Evolutionary conservation across 1,140 invertebrate genomes (phyloP).

Genomic region (Tetraneura akinire): DNA sequence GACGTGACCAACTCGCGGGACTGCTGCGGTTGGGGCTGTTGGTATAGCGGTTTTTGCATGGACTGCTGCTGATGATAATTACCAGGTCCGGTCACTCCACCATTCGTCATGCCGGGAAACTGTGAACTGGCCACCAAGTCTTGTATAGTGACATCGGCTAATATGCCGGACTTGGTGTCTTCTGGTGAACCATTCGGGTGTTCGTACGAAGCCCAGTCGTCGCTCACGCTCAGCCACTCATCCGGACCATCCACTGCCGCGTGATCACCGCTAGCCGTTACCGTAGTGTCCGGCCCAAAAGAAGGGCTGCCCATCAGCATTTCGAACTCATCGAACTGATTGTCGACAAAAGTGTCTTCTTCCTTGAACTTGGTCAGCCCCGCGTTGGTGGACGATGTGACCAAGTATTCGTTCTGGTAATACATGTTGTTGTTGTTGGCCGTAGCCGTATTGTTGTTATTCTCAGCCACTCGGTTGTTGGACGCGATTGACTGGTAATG

Average conservation of each 20-base stretch:
- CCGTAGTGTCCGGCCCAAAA: conserved; percentile 39
- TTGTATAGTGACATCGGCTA: conserved; percentile 80
- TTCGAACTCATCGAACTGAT: conserved; percentile 46
- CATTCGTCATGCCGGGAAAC: conserved; percentile 47
- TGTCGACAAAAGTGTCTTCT: conserved; percentile 42
- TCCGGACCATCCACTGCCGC: conserved; percentile 29
- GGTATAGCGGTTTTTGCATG: conserved; percentile 59
- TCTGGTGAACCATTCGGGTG: conserved; percentile 65
- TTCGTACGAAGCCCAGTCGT: conserved; percentile 60
- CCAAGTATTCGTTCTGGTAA: conserved; percentile 55
- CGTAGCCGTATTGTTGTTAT: conserved; percentile 64
- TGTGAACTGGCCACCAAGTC: conserved; percentile 61
- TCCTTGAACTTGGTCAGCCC: conserved; percentile 43
- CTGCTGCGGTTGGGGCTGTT: conserved; percentile 31
- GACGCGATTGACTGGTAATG: conserved; percentile 79
- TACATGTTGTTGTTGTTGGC: conserved; percentile 60
- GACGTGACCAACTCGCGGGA: conserved; percentile 27
- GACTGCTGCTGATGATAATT: background rate
- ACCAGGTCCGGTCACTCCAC: background rate
- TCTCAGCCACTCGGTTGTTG: conserved; percentile 60
- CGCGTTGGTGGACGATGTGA: conserved; percentile 57
- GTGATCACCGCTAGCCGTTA: conserved; percentile 43
- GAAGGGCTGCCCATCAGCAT: conserved; percentile 45
- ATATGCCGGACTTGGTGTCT: conserved; percentile 84
- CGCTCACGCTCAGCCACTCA: conserved; percentile 39